Evolutionary conservation across 2,113 vertebrate genomes (phyloP), one percentile per base, ranked within the genome.

Genomic region (Istiophorus platypterus): DNA sequence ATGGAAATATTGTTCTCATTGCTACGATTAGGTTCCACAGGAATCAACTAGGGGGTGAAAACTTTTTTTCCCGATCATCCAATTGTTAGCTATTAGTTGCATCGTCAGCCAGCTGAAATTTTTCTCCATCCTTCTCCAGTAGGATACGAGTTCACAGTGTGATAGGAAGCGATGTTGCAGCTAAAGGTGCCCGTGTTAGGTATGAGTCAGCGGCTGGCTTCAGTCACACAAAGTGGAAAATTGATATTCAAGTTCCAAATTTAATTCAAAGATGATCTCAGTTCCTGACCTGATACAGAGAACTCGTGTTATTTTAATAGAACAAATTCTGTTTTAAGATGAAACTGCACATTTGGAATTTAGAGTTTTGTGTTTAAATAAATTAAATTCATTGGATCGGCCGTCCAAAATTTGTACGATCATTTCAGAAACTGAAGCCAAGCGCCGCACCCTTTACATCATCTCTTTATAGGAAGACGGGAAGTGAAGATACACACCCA

Each of bases 401-500:
- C 45, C n/a, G 26, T n/a, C 51, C 11, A 11, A 9, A 20, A 20
- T 49, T 11, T 7, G 54, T 3, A 10, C 1, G n/a, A 54, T 27
- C 4, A 9, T 49, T 31, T 27, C 22, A 20, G 22, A 73, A 80
- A 45, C 72, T 85, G 74, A 87, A 90, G 18, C 81, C 51, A 78
- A 77, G 79, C 72, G 61, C 14, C 2, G 24, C 29, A n/a, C 77
- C 76, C 37, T n/a, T 61, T 20, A 69, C 47, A 70, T 79, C 34
- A 68, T 78, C 52, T 86, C 11, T 29, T 78, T 84, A 57, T 68
- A 82, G 72, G 65, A 87, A 85, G 76, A 85, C 47, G 34, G 81
- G 77, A 95, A 92, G 90, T 89, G 91, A 77, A 90, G 90, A 97
- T 98, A 99, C 98, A 97, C 97, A 99, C 98, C 98, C 97, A 95